Percentiles rank a stretch among this genome's conserved stretches.
Conservation (phyloP, 2,888 invertebrate genomes). For the Sarcophaga subvicina region DNA sequence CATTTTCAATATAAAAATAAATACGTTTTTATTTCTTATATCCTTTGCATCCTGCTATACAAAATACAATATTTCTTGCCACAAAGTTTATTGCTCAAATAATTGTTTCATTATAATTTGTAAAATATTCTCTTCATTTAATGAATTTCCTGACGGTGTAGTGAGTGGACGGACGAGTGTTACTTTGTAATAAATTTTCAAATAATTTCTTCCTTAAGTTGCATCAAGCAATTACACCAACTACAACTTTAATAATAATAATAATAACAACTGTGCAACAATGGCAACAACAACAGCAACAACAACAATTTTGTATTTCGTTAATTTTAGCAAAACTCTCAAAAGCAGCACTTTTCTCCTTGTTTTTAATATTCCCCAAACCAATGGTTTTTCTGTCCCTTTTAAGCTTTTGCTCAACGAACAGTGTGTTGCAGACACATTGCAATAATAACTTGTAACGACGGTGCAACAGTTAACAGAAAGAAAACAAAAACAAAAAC, state of each 20-base stretch:
- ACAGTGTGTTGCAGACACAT: background rate
- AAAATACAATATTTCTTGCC: no score
- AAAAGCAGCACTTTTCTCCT: background rate
- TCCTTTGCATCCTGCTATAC: no score
- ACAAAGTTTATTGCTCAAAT: constrained; percentile 1
- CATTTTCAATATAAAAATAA: no score
- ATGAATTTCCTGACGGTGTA: constrained; percentile 31
- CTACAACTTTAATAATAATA: no score
- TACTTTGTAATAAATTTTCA: constrained; percentile 33
- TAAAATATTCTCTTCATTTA: constrained; percentile 35
- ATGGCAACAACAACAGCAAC: constrained; percentile 4
- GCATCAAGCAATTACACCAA: no score
- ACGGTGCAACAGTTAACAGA: constrained; percentile 37
- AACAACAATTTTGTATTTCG: constrained; percentile 11
- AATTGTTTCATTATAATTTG: constrained; percentile 41
- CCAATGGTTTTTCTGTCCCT: constrained; percentile 13
- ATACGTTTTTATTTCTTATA: no score
- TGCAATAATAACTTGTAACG: no score
- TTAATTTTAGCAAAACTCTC: background rate
- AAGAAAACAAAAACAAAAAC: background rate
- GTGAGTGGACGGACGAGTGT: background rate
- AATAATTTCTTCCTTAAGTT: constrained; percentile 16
- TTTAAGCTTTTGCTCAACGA: constrained; percentile 5
- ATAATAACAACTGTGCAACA: background rate
- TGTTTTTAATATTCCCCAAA: constrained; percentile 21